Percentiles rank a stretch among this genome's conserved stretches.
These are phyloP conservation scores for Cepphus grylle DNA, from an alignment of 2,113 vertebrate species.

Conservation along the genomic window DNA sequence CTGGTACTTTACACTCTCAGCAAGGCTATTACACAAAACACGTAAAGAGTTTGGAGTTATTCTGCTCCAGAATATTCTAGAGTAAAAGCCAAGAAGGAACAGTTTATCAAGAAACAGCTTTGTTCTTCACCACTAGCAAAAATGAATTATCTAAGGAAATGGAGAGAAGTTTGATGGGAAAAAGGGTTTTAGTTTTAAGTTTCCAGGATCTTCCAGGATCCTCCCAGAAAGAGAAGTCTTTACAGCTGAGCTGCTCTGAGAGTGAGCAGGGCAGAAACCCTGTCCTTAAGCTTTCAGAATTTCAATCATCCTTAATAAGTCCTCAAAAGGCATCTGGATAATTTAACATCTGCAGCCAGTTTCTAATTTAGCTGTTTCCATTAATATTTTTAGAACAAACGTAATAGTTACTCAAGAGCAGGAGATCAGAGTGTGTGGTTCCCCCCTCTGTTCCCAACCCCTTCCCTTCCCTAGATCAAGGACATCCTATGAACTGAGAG, in stretches of 20 bases:
- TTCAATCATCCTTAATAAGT: not conserved
- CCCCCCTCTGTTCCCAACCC: not conserved
- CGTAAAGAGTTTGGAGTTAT: not conserved
- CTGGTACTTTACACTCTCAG: not conserved
- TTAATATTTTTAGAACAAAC: not conserved
- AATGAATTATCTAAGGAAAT: not conserved
- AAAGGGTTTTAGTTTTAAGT: not conserved
- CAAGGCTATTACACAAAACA: not conserved
- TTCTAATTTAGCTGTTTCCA: not conserved
- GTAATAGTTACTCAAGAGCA: not conserved
- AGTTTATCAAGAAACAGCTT: not conserved
- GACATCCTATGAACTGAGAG: not conserved
- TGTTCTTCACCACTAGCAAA: not conserved
- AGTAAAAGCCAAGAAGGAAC: not conserved
- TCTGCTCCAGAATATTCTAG: not conserved
- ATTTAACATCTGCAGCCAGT: not conserved
- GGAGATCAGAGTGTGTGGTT: not conserved
- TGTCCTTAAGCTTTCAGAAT: not conserved
- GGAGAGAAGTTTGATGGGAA: not conserved
- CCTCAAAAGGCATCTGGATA: not conserved
- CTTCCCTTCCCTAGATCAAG: not conserved
- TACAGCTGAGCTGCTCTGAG: not conserved
- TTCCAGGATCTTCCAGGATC: not conserved
- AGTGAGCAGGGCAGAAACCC: not conserved
- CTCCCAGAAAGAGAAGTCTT: not conserved